Percentiles rank a stretch among this genome's conserved stretches.
Conservation (phyloP, 2,797 vertebrate genomes). For the Typhlichthys subterraneus region DNA sequence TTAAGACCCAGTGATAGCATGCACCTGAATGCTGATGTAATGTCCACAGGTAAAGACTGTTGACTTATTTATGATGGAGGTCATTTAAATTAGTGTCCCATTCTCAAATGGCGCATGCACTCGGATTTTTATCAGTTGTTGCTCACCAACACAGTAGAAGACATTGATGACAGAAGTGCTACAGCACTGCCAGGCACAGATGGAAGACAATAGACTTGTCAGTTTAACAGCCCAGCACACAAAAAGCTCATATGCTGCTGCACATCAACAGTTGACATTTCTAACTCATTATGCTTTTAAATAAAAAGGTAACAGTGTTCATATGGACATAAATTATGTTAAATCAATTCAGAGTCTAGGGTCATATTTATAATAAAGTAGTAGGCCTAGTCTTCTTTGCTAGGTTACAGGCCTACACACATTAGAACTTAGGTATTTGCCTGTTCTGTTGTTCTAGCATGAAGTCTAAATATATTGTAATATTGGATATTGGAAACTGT, state of each 20-base stretch:
- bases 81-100: not conserved
- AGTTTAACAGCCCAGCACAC: constrained; percentile 9
- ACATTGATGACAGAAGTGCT: constrained; percentile 19
- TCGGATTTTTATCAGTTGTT: not conserved
- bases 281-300: too few relatives aligned
- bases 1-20: not conserved
- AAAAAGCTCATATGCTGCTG: not conserved
- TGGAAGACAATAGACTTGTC: constrained; percentile 27
- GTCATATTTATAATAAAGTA: too few relatives aligned
- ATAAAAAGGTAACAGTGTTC: not conserved
- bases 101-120: constrained; percentile 25
- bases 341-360: too few relatives aligned
- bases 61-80: not conserved
- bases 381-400: too few relatives aligned
- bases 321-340: too few relatives aligned
- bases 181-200: constrained; percentile 41
- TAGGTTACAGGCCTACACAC: too few relatives aligned
- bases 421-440: too few relatives aligned
- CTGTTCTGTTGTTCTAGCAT: too few relatives aligned
- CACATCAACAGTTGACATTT: not conserved
- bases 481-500: too few relatives aligned
- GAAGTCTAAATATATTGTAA: too few relatives aligned
- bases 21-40: constrained; percentile 1
- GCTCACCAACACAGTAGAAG: constrained; percentile 42
- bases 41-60: not conserved